Evolutionary conservation across 1,140 invertebrate genomes (phyloP), one percentile per base, ranked within the genome.

Genomic region (Tachypleus tridentatus): DNA sequence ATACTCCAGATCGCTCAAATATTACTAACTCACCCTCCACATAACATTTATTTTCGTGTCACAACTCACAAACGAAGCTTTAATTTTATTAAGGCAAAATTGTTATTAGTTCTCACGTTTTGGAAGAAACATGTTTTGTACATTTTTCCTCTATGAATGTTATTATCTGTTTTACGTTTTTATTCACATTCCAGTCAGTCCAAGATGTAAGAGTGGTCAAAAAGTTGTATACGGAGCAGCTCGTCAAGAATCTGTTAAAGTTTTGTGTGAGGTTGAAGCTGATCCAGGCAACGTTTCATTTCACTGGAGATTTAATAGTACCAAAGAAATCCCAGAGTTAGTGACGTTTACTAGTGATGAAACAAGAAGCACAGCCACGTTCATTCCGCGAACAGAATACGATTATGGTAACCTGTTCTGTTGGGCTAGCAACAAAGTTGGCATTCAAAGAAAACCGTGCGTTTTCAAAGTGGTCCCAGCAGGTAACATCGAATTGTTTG

Each of bases 261-360:
- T 93, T 63, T 80, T 83, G 4, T 93, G 89, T 76, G 87, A 91
- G 70, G 89, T 94, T 11, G 89, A 93, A 73, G 89, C 91, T 3
- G 92, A 93, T 78, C 91, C 91, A 0, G 77, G 84, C 6, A 82
- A 89, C 3, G 79, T 82, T 70, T 78, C 88, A 9, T 71, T 71
- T 61, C 61, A 69, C 7, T 73, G 72, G 72, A 66, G 69, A 56
- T 67, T 73, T 53, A 72, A 71, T 61, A 71, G 68, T 54, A 67
- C 64, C 52, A 53, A 58, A 6, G 64, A 70, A 54, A 64, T 67
- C 10, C 57, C 66, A 9, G 67, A 72, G 58, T 64, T 69, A 58
- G 60, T 64, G n/a, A 64, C 67, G 29, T 69, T 66, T 29, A 67
- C 66, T 6, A 64, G 63, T 49, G 64, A 62, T 51, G 66, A 63